Base-by-base conservation (phyloP, 2,888 invertebrate genomes). In the Tenthredo livida region DNA sequence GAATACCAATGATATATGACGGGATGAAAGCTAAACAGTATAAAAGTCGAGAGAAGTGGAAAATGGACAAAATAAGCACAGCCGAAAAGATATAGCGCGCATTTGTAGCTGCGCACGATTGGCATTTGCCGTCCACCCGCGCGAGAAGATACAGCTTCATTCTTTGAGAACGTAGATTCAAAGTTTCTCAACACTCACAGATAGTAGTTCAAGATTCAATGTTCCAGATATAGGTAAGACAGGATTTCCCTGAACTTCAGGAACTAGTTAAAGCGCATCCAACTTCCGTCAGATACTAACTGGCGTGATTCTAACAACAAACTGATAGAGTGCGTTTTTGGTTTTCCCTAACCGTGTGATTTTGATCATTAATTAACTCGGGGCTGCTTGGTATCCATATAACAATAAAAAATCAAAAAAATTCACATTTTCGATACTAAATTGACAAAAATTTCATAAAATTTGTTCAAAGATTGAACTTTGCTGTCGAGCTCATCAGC, bases 51-150 rank as follows among this genome's bases (percentile, higher is more conserved):
- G 85, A 50, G 80, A 61, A 82, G 80, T 61, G 54, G 67, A 58
- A 40, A 82, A 82, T 80, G 75, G 58, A 82, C 54, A 61, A 85
- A 72, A 54, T 72, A 54, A 82, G 54, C 67, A 70, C 67, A 40
- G 40, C 25, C 54, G 25, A 61, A 21, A 25, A 25, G 9, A 17
- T 15, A 67, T 67, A 33, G 6, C 7, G 67, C 67, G 33, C 33
- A 7, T 67, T 33, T 15, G 33, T 15, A 67, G 67, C 67, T 67
- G 29, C 29, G 67, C 67, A 33, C 67, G 67, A 33, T 67, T 33
- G 33, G 67, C 67, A 33, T 67, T 67, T 33, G 15, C 33, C 33
- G 29, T 67, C 67, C 33, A 67, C 33, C 33, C 67, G 67, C 67
- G 67, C 33, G 12, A 67, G 29, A 17, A 67, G 67, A 15, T 17